Evolutionary conservation across 2,797 vertebrate genomes (phyloP).

Genomic region (Protonibea diacanthus): DNA sequence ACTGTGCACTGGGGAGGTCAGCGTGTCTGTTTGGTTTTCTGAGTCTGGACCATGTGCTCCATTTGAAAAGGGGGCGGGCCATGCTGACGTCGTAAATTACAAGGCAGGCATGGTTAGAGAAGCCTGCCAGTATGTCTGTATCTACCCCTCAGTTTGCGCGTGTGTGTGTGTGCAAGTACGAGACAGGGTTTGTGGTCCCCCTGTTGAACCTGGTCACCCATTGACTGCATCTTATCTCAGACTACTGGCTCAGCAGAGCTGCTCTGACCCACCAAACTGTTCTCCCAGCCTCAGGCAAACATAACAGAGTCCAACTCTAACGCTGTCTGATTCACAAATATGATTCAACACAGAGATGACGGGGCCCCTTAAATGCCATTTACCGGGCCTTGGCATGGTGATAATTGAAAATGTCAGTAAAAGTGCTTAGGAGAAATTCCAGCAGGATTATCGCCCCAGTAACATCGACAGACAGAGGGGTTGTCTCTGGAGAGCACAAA

Average conservation of each 20-base stretch:
- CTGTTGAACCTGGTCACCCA: conserved; percentile 44
- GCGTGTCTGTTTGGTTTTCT: conserved; percentile 79
- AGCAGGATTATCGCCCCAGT: conserved; percentile 85
- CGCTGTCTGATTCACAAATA: conserved; percentile 79
- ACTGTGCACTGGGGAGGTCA: conserved; percentile 78
- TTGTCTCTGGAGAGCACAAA: conserved; percentile 82
- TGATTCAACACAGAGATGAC: conserved; percentile 82
- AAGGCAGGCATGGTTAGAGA: conserved; percentile 55
- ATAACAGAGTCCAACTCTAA: conserved; percentile 58
- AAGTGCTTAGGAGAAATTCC: conserved; percentile 86
- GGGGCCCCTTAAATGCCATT: conserved; percentile 81
- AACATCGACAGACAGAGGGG: conserved; percentile 83
- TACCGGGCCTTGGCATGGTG: conserved; percentile 78
- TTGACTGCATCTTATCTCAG: conserved; percentile 53
- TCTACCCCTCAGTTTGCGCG: conserved; percentile 29
- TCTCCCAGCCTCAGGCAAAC: conserved; percentile 51
- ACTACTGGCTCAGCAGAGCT: conserved; percentile 21
- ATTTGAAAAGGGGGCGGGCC: conserved; percentile 70
- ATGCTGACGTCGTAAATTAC: conserved; percentile 78
- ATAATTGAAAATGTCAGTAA: conserved; percentile 87
- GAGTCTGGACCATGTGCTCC: conserved; percentile 71
- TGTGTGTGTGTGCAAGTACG: conserved; percentile 13
- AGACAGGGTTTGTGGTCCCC: conserved; percentile 22
- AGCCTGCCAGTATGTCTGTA: conserved; percentile 29
- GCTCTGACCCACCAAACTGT: conserved; percentile 43